phyloP scores from a whole-genome alignment of 2,888 invertebrate genomes.

The Folsomia candida region DNA sequence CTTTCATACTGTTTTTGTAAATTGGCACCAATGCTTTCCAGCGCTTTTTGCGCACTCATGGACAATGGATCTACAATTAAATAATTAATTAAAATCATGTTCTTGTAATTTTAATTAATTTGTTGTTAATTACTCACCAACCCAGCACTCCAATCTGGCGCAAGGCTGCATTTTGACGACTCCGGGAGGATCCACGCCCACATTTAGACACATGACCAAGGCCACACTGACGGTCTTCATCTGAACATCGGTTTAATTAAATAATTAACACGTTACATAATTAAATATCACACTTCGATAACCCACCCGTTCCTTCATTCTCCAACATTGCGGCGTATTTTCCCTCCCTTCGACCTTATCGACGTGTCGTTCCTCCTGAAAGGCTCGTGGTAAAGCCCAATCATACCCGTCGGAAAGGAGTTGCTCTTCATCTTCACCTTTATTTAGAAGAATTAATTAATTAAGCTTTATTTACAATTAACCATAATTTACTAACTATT shows the following conservation, averaged over 20 bases:
- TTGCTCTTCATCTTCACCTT: slow-evolving; percentile 44
- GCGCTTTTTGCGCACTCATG: slow-evolving; percentile 83
- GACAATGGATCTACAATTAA: slow-evolving; percentile 72
- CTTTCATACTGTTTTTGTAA: slow-evolving; percentile 96
- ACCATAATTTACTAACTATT: neutral
- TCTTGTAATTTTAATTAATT: neutral
- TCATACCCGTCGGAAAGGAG: slow-evolving; percentile 47
- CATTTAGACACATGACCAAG: slow-evolving; percentile 92
- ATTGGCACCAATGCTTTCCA: slow-evolving; percentile 85
- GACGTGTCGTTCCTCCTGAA: slow-evolving; percentile 70
- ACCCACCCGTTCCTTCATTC: slow-evolving; percentile 84
- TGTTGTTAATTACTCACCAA: slow-evolving; percentile 64
- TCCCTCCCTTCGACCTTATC: slow-evolving; percentile 68
- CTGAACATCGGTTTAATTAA: too few relatives aligned
- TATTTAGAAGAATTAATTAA: slow-evolving; percentile 2
- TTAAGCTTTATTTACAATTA: neutral
- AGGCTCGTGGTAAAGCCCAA: slow-evolving; percentile 63
- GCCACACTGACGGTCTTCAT: slow-evolving; percentile 99
- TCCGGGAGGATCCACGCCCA: slow-evolving; percentile 99
- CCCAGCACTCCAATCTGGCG: slow-evolving; percentile 94
- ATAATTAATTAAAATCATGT: neutral
- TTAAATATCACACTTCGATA: slow-evolving; percentile 17
- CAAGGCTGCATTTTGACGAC: slow-evolving; percentile 95
- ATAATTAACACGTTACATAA: slow-evolving; percentile 27
- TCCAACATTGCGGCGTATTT: slow-evolving; percentile 75